These are phyloP conservation scores for Apostichopus japonicus DNA, from an alignment of 35 echinoderm and acorn worm species.

Conservation along the genomic window DNA sequence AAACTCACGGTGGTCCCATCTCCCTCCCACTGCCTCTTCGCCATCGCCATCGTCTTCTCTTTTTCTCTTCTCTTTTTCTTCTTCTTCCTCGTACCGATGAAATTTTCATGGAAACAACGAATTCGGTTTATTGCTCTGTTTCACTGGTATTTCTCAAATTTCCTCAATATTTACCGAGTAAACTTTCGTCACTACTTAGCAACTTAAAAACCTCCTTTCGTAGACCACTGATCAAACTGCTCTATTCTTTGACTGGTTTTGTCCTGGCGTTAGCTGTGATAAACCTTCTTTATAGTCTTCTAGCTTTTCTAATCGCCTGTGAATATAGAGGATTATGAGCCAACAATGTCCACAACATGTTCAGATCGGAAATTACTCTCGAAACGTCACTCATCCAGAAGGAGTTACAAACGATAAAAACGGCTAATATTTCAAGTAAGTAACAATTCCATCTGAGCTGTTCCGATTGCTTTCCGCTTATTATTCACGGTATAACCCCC, in stretches of 20 bases:
- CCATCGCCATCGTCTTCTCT: not conserved
- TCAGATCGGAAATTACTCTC: constrained; percentile 15
- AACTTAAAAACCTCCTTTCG: constrained; percentile 4
- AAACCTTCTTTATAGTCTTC: constrained; percentile 9
- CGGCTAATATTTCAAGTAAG: constrained; percentile 23
- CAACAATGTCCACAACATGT: not conserved
- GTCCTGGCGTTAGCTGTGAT: not conserved
- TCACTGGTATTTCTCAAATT: constrained; percentile 48
- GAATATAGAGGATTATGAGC: constrained; percentile 28
- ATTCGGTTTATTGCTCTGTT: constrained; percentile 13
- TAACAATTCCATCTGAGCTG: not conserved
- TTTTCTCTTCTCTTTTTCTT: not conserved
- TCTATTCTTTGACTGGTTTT: constrained; percentile 8
- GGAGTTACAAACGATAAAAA: not conserved
- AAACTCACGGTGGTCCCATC: not conserved
- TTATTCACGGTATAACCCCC: not conserved
- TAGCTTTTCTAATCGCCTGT: constrained; percentile 4
- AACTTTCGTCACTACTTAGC: constrained; percentile 15
- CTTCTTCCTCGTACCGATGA: not conserved
- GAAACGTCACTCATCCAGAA: constrained; percentile 25
- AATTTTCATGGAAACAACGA: constrained; percentile 19
- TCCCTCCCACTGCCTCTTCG: too few species aligned
- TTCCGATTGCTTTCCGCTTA: not conserved
- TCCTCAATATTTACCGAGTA: constrained; percentile 48
- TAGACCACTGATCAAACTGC: not conserved